Conservation (phyloP, 1,140 invertebrate species). For the Anagrus nilaparvatae region DNA sequence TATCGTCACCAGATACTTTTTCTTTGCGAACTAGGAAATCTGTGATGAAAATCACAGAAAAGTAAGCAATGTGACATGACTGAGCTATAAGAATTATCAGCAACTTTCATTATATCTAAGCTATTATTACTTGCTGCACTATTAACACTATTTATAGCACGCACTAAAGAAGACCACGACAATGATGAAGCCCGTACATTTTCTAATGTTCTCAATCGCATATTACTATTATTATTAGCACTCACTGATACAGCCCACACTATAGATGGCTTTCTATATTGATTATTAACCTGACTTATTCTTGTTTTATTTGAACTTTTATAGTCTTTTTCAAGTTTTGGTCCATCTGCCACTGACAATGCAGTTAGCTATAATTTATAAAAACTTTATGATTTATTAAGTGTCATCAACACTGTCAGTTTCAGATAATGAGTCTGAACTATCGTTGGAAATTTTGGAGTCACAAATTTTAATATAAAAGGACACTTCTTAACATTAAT, state of each 20-base stretch:
- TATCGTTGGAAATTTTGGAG: too few species aligned
- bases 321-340: conserved; percentile 19
- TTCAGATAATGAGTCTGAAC: too few species aligned
- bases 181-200: conserved; percentile 38
- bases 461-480: conserved; percentile 33
- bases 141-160: conserved; percentile 52
- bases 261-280: conserved; percentile 34
- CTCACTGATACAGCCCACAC: conserved; percentile 39
- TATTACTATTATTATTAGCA: conserved; percentile 9
- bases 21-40: conserved; percentile 30
- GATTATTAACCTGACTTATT: not conserved
- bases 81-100: conserved; percentile 22
- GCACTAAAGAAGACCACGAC: conserved; percentile 43
- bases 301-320: conserved; percentile 20
- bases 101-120: conserved; percentile 26
- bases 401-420: too few species aligned
- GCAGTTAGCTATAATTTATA: conserved; percentile 41
- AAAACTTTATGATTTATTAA: too few species aligned
- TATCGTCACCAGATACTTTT: conserved; percentile 38
- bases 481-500: conserved; percentile 43
- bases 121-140: conserved; percentile 37
- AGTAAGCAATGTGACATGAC: conserved; percentile 41
- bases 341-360: conserved; percentile 40
- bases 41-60: conserved; percentile 49
- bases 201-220: conserved; percentile 36